Evolutionary conservation across 1,140 invertebrate genomes (phyloP).

Genomic region (Pristionchus pacificus): DNA sequence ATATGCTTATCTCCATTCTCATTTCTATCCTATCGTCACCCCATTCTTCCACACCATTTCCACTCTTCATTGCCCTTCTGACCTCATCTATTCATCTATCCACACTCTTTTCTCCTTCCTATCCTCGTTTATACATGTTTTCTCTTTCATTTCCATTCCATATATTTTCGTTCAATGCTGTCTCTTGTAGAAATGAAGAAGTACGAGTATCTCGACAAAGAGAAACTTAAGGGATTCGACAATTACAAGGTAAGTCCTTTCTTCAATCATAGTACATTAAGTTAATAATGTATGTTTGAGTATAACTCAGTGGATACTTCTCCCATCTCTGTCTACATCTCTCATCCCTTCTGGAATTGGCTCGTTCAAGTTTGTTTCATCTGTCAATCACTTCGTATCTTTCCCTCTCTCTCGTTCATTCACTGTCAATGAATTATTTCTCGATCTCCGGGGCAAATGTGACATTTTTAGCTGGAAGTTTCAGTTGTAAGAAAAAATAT

Average conservation of each 20-base stretch:
- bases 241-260: slow-evolving; percentile 43
- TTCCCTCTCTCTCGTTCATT: slow-evolving; percentile 1
- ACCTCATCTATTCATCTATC: not conserved
- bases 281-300: slow-evolving; percentile 35
- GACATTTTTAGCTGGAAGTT: not conserved
- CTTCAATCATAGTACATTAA: not conserved
- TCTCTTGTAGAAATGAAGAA: slow-evolving; percentile 1
- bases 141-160: not conserved
- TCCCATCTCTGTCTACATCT: slow-evolving; percentile 56
- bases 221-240: slow-evolving; percentile 47
- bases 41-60: not conserved
- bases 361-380: slow-evolving; percentile 47
- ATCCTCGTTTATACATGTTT: no score
- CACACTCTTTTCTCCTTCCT: no score
- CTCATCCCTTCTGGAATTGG: slow-evolving; percentile 59
- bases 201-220: slow-evolving; percentile 40
- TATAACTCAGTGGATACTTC: slow-evolving; percentile 53
- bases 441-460: not conserved
- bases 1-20: no score
- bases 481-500: not conserved
- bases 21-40: not conserved
- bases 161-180: not conserved
- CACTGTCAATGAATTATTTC: not conserved
- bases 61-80: not conserved
- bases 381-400: slow-evolving; percentile 2